These are phyloP conservation scores for Sthenelais limicola DNA, from an alignment of 2,888 invertebrate genomes.

Conservation along the genomic window DNA sequence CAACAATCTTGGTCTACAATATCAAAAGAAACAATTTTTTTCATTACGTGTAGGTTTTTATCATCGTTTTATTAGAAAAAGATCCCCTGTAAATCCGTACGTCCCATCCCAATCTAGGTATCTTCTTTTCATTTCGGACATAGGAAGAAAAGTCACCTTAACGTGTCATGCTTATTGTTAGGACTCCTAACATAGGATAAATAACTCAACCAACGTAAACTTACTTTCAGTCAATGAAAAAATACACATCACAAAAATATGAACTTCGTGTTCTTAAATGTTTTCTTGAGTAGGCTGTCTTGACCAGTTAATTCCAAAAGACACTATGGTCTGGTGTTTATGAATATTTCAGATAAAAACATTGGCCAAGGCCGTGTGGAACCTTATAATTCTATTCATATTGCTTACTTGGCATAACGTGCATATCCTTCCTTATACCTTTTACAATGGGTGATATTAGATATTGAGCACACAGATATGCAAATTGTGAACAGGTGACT, in stretches of 20 bases:
- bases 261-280: no score
- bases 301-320: slow-evolving; percentile 27
- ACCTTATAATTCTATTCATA: background rate
- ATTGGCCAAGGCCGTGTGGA: background rate
- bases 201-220: no score
- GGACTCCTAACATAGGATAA: no score
- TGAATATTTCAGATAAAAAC: slow-evolving; percentile 16
- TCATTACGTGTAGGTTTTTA: slow-evolving; percentile 39
- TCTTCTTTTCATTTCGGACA: slow-evolving; percentile 15
- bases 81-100: slow-evolving; percentile 20
- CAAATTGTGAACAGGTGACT: slow-evolving; percentile 36
- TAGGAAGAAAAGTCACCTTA: no score
- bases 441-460: slow-evolving; percentile 17
- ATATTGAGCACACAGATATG: slow-evolving; percentile 37
- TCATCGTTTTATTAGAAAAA: slow-evolving; percentile 35
- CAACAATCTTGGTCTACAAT: slow-evolving; percentile 39
- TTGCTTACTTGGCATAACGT: slow-evolving; percentile 26
- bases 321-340: slow-evolving; percentile 19
- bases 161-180: no score
- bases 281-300: slow-evolving; percentile 34
- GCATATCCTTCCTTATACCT: slow-evolving; percentile 10
- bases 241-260: no score
- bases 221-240: no score
- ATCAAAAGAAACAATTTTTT: slow-evolving; percentile 38
- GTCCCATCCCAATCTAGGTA: slow-evolving; percentile 23